Conservation (phyloP, 2,797 vertebrate genomes). For the Telmatherina bonti region DNA sequence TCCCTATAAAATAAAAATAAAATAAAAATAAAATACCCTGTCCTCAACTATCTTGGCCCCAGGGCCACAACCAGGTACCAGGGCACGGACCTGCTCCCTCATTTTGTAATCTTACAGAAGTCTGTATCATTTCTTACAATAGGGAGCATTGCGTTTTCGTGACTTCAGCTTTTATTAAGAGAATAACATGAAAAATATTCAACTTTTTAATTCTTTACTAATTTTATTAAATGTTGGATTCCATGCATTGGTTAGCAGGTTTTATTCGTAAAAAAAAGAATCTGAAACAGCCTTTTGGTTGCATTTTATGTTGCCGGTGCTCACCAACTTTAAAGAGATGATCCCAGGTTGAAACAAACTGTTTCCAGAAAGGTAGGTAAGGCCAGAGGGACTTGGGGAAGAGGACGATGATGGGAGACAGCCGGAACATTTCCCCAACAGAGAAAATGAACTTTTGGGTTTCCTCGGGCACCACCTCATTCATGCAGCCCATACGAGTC, state of each 20-base stretch:
- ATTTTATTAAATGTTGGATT: background rate
- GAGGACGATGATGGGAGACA: conserved; percentile 76
- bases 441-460: conserved; percentile 84
- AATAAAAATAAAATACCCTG: too few species aligned
- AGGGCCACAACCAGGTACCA: too few species aligned
- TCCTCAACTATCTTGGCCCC: too few species aligned
- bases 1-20: too few species aligned
- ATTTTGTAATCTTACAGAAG: too few species aligned
- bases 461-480: conserved; percentile 78
- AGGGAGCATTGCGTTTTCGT: too few species aligned
- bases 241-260: background rate
- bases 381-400: conserved; percentile 81
- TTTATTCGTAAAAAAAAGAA: too few species aligned
- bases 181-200: too few species aligned
- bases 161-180: too few species aligned
- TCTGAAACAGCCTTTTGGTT: background rate
- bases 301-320: conserved; percentile 10
- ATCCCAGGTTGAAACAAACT: conserved; percentile 83
- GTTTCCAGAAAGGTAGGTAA: conserved; percentile 81
- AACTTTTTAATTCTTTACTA: too few species aligned
- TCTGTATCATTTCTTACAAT: too few species aligned
- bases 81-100: too few species aligned
- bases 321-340: conserved; percentile 84
- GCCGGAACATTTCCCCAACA: conserved; percentile 84
- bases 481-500: conserved; percentile 83